phyloP scores from a whole-genome alignment of 2,888 invertebrate genomes.

The Sphecodes monilicornis region DNA sequence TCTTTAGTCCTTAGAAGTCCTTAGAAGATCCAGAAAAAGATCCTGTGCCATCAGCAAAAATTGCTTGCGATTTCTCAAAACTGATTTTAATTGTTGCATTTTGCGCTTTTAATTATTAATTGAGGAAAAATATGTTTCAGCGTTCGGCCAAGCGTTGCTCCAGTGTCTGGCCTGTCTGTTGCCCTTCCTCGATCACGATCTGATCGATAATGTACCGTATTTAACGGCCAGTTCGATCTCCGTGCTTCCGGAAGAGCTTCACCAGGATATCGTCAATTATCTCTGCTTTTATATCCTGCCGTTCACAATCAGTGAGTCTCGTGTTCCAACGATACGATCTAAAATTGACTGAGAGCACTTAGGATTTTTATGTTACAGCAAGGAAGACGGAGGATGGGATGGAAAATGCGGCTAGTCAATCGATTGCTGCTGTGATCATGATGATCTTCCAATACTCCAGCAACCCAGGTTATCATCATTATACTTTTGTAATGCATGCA shows the following conservation, averaged over 20 bases:
- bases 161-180: constrained; percentile 97
- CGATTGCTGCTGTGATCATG: constrained; percentile 97
- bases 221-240: constrained; percentile 97
- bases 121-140: constrained; percentile 85
- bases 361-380: constrained; percentile 84
- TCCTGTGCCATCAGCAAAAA: too few relatives aligned
- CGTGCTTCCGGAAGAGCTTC: constrained; percentile 94
- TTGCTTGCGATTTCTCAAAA: not conserved
- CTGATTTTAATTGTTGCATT: not conserved
- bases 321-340: not conserved
- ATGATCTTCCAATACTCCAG: constrained; percentile 98
- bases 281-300: constrained; percentile 98
- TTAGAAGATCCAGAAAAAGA: too few relatives aligned
- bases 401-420: constrained; percentile 93
- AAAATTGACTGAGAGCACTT: not conserved
- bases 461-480: constrained; percentile 90
- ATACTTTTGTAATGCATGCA: not conserved
- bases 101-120: not conserved
- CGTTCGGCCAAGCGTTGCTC: constrained; percentile 96
- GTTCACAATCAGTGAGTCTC: constrained; percentile 94
- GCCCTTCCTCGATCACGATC: constrained; percentile 98
- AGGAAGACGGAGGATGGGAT: constrained; percentile 90
- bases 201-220: constrained; percentile 97
- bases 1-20: too few relatives aligned
- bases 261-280: constrained; percentile 97